Conservation (phyloP, 1,140 invertebrate genomes). For the Ostrea denselamellosa region DNA sequence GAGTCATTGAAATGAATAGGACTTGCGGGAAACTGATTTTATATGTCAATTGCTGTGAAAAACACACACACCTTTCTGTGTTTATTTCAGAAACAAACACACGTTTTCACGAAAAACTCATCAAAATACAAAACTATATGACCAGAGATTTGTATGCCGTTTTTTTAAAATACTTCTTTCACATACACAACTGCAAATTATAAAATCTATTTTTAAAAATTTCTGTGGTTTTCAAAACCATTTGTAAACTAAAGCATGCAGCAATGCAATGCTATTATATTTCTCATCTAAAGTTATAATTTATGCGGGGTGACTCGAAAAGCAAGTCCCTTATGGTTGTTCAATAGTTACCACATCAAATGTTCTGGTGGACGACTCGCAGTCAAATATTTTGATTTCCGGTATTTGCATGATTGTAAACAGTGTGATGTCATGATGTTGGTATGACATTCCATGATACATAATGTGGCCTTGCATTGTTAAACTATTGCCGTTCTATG, state of each 20-base stretch:
- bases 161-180: too few species aligned
- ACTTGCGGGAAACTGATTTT: neutral
- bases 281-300: too few species aligned
- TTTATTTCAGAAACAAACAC: neutral
- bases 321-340: too few species aligned
- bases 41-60: neutral
- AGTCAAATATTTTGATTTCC: slow-evolving; percentile 1
- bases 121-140: neutral
- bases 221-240: too few species aligned
- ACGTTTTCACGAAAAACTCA: neutral
- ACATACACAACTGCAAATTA: too few species aligned
- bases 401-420: neutral
- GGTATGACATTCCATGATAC: neutral
- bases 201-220: too few species aligned
- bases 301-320: too few species aligned
- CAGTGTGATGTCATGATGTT: neutral
- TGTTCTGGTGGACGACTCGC: neutral
- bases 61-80: neutral
- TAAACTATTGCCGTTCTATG: neutral
- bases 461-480: neutral
- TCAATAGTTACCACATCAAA: too few species aligned
- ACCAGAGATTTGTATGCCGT: neutral
- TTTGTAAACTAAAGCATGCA: too few species aligned
- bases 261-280: too few species aligned
- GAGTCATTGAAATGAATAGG: neutral